phyloP scores from a whole-genome alignment of 1,140 invertebrate species.

The Aphaenogaster rudis region DNA sequence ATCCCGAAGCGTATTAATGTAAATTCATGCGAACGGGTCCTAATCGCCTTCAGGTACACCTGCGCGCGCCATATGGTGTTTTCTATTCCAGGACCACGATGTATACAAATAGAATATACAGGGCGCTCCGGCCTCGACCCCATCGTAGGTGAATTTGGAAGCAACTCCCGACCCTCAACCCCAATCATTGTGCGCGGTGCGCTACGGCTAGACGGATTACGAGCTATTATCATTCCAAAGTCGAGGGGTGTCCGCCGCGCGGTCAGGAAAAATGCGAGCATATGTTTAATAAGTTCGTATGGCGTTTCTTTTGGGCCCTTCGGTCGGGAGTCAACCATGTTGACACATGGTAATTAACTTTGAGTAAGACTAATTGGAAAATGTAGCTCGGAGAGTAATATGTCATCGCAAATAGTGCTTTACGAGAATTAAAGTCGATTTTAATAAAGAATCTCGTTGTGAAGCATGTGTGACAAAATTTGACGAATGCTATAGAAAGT shows the following conservation, averaged over 20 bases:
- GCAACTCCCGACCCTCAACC: slow-evolving; percentile 73
- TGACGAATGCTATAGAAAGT: not conserved
- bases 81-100: slow-evolving; percentile 78
- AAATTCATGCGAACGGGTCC: slow-evolving; percentile 85
- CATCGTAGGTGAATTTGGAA: slow-evolving; percentile 78
- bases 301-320: slow-evolving; percentile 59
- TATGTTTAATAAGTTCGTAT: slow-evolving; percentile 84
- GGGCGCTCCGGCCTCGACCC: slow-evolving; percentile 70
- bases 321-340: slow-evolving; percentile 68
- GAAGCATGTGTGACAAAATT: not conserved
- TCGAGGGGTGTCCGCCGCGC: slow-evolving; percentile 78
- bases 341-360: slow-evolving; percentile 76
- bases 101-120: slow-evolving; percentile 66
- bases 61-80: slow-evolving; percentile 86
- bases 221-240: slow-evolving; percentile 85
- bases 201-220: slow-evolving; percentile 84
- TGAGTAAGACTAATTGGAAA: slow-evolving; percentile 70
- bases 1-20: slow-evolving; percentile 84
- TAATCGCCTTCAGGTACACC: slow-evolving; percentile 86
- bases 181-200: slow-evolving; percentile 68
- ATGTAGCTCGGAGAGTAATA: slow-evolving; percentile 36
- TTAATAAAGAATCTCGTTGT: not conserved
- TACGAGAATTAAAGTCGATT: slow-evolving; percentile 21
- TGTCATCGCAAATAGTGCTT: slow-evolving; percentile 26
- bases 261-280: slow-evolving; percentile 77